Base-by-base conservation (phyloP, 2,113 vertebrate species). In the Tragelaphus buxtoni region DNA sequence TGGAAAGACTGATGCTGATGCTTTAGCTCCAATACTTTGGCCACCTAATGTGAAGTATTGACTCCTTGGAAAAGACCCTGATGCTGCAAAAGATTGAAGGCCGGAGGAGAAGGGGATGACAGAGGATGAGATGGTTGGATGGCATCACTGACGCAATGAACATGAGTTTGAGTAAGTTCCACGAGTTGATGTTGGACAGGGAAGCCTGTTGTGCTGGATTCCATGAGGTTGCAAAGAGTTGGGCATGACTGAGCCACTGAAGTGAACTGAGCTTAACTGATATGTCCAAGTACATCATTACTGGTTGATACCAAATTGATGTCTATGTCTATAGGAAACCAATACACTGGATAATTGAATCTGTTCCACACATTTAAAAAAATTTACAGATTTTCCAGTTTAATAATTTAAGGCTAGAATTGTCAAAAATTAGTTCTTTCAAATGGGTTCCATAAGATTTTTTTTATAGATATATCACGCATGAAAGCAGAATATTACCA, bases 401-500 rank as follows among this genome's bases (percentile, higher is more conserved):
- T 93, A 11, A 79, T 80, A 63, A 83, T 65, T 91, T 55, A 53
- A 2, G 11, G 6, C 24, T 60, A 72, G 5, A 53, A 83, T 49
- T 60, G 13, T 42, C 9, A 93, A 63, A 92, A 32, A 13, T 20
- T 63, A 47, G 10, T 61, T 91, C 35, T 84, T 72, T 74, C 1
- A 58, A 80, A 76, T 85, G 6, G 8, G 4, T 81, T 85, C 14
- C 42, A 60, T 61, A 42, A 91, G 4, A 20, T 42, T 60, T 4
- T 87, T 89, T 90, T 96, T 90, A 10, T 35, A 91, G 49, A 45
- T 39, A n/a, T 32, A 65, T 17, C n/a, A 74, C 95, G 60, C 28
- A 96, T 88, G 28, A 89, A 82, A 97, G n/a, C 47, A 96, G 45
- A 91, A 97, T 98, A 96, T 53, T 5, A 96, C 86, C 91, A 82